A percentile compares a stretch with the other conserved stretches of the same genome.
Conservation (phyloP, 2,888 invertebrate genomes). For the Ormyrus nitidulus region DNA sequence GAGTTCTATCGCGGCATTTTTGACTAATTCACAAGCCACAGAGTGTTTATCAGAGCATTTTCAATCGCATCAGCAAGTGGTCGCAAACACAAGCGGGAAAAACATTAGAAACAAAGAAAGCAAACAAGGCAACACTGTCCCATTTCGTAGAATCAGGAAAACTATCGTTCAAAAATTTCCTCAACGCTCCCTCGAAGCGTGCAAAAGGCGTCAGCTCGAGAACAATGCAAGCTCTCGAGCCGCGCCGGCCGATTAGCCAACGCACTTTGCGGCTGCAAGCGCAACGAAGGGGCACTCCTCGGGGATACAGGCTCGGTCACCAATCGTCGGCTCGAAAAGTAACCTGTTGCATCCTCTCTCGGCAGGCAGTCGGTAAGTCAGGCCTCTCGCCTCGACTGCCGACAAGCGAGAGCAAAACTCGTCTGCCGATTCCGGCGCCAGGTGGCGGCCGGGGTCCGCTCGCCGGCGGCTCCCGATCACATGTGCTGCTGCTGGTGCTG, state of each 20-base stretch:
- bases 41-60: too few relatives aligned
- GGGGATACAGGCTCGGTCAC: slow-evolving; percentile 8
- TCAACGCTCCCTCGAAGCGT: too few relatives aligned
- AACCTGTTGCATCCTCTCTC: slow-evolving; percentile 20
- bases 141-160: too few relatives aligned
- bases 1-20: too few relatives aligned
- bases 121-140: too few relatives aligned
- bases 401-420: not conserved
- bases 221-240: not conserved
- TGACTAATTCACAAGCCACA: too few relatives aligned
- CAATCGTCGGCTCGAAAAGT: slow-evolving; percentile 1
- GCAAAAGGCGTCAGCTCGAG: too few relatives aligned
- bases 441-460: not conserved
- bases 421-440: not conserved
- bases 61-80: too few relatives aligned
- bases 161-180: too few relatives aligned
- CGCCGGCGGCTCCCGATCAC: not conserved
- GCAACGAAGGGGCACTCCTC: not conserved
- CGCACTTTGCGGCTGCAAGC: not conserved
- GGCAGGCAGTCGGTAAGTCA: slow-evolving; percentile 11
- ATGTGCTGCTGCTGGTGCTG: too few relatives aligned
- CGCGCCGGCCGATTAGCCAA: slow-evolving; percentile 1
- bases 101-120: too few relatives aligned
- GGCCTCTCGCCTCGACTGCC: not conserved
- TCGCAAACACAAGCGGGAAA: too few relatives aligned